A percentile compares a stretch with the other conserved stretches of the same genome.
Conservation (phyloP, 1,140 invertebrate species). For the Aculops lycopersici region DNA sequence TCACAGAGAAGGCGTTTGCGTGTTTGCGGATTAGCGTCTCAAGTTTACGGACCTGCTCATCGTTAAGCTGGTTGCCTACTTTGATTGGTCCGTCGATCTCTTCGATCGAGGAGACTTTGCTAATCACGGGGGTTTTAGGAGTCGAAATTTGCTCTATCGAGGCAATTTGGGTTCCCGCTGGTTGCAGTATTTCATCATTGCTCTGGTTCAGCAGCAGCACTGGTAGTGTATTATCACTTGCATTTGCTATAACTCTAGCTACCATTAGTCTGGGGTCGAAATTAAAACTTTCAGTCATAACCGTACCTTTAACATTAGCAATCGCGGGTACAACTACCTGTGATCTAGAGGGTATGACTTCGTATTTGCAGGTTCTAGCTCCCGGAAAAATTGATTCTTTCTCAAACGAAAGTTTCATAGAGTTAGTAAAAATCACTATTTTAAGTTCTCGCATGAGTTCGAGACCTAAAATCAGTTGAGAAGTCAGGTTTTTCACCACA, state of each 20-base stretch:
- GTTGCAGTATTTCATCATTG: background rate
- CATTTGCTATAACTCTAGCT: background rate
- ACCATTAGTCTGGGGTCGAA: background rate
- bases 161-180: background rate
- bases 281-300: background rate
- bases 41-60: background rate
- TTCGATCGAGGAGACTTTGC: background rate
- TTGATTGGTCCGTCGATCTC: background rate
- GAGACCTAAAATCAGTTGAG: background rate
- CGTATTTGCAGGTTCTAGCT: constrained; percentile 3
- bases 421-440: background rate
- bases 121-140: background rate
- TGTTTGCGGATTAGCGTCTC: background rate
- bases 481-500: background rate
- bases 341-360: background rate
- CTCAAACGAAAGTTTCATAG: background rate
- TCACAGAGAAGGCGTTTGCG: background rate
- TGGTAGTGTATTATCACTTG: background rate
- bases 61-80: background rate
- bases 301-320: constrained; percentile 9
- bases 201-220: background rate
- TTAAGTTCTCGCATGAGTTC: background rate
- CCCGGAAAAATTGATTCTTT: constrained; percentile 14
- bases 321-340: background rate
- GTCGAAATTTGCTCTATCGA: background rate